Evolutionary conservation across 2,888 invertebrate species (phyloP).

Genomic region (Hermaeophaga mercurialis): DNA sequence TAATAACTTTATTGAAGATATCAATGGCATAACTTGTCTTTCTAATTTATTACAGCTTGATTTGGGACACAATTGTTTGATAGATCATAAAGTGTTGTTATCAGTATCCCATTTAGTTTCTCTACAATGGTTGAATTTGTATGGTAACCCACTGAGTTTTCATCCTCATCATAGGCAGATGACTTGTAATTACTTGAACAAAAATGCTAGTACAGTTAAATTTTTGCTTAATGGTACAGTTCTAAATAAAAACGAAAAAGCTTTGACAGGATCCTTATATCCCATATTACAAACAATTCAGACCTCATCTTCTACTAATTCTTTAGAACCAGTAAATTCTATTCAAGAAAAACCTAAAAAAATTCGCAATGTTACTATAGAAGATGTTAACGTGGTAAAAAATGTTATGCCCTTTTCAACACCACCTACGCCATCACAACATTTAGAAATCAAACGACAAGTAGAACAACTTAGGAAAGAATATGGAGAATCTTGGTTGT

Average conservation of each 20-base stretch:
- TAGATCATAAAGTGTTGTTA: slow-evolving; percentile 64
- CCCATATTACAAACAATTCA: slow-evolving; percentile 37
- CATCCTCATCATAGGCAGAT: slow-evolving; percentile 65
- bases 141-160: slow-evolving; percentile 67
- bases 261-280: slow-evolving; percentile 57
- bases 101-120: slow-evolving; percentile 62
- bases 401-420: slow-evolving; percentile 45
- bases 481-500: slow-evolving; percentile 68
- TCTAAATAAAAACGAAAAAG: slow-evolving; percentile 62
- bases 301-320: slow-evolving; percentile 30
- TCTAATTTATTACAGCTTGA: slow-evolving; percentile 65
- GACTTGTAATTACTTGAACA: slow-evolving; percentile 63
- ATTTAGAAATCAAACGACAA: slow-evolving; percentile 40
- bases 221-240: slow-evolving; percentile 63
- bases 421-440: slow-evolving; percentile 40
- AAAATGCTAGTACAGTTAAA: slow-evolving; percentile 58
- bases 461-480: slow-evolving; percentile 61
- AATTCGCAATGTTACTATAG: slow-evolving; percentile 56
- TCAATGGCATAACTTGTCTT: slow-evolving; percentile 62
- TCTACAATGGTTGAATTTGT: slow-evolving; percentile 62
- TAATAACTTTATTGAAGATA: slow-evolving; percentile 69
- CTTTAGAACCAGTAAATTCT: slow-evolving; percentile 33
- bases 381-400: slow-evolving; percentile 53
- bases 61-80: slow-evolving; percentile 67
- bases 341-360: slow-evolving; percentile 48